Evolutionary conservation across 1,140 invertebrate genomes (phyloP).

Genomic region (Drosophila nigromelanica): DNA sequence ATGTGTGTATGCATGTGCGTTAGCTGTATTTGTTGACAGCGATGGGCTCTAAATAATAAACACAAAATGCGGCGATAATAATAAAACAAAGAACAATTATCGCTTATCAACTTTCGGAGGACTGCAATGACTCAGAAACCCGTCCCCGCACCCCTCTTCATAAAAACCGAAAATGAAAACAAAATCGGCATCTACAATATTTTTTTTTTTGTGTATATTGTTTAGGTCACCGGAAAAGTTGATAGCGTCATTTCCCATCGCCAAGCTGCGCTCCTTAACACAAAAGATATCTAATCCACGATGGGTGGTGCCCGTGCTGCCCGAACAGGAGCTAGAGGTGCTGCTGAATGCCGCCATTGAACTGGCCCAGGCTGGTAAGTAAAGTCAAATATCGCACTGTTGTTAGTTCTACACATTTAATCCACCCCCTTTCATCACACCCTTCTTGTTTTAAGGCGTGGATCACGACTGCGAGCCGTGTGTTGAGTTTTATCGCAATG

Average conservation of each 20-base stretch:
- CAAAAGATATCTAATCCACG: conserved; percentile 97
- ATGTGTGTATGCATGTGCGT: conserved; percentile 4
- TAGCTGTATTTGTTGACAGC: background rate
- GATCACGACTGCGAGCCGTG: conserved; percentile 96
- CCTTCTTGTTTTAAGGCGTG: conserved; percentile 86
- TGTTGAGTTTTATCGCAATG: conserved; percentile 97
- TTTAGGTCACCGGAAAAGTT: conserved; percentile 77
- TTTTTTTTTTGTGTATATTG: background rate
- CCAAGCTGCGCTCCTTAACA: conserved; percentile 93
- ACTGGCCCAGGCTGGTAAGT: conserved; percentile 90
- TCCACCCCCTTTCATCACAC: background rate
- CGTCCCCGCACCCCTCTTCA: background rate
- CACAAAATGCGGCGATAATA: conserved; percentile 42
- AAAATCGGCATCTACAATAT: background rate
- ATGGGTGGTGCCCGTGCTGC: conserved; percentile 98
- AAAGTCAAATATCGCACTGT: too few relatives aligned
- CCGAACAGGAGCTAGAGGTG: conserved; percentile 97
- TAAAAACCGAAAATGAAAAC: conserved; percentile 15
- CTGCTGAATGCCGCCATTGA: conserved; percentile 95
- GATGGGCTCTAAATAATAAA: conserved; percentile 47
- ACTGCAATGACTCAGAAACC: conserved; percentile 18
- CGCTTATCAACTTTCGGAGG: conserved; percentile 38
- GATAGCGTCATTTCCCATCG: conserved; percentile 89
- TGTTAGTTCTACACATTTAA: background rate
- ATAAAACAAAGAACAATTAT: conserved; percentile 48